These are phyloP conservation scores for Gavia stellata DNA, from an alignment of 2,113 vertebrate genomes.

Conservation along the genomic window DNA sequence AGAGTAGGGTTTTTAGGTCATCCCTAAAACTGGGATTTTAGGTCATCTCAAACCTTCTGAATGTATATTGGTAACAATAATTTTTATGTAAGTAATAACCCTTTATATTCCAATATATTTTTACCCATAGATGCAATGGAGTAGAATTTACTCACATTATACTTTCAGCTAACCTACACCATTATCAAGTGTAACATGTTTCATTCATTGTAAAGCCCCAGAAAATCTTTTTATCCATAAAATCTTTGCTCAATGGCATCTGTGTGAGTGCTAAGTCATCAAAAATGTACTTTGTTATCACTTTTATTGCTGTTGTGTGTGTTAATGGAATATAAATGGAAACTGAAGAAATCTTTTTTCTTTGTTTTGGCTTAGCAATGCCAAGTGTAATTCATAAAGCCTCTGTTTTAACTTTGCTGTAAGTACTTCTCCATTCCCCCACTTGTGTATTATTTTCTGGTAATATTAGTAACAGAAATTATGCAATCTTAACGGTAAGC, in stretches of 20 bases:
- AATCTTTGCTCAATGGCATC: neutral
- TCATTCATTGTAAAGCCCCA: neutral
- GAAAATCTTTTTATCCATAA: neutral
- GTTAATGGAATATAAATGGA: neutral
- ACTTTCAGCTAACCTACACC: neutral
- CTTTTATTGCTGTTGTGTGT: neutral
- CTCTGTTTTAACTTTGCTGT: neutral
- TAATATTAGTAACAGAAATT: neutral
- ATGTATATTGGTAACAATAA: neutral
- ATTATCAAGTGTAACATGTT: neutral
- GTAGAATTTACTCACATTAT: neutral
- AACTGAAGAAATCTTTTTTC: neutral
- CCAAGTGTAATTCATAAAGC: neutral
- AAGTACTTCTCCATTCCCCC: neutral
- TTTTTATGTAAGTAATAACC: neutral
- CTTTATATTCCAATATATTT: neutral
- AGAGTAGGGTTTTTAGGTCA: neutral
- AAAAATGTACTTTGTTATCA: neutral
- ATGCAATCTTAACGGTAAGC: neutral
- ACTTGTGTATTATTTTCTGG: neutral
- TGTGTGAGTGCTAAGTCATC: neutral
- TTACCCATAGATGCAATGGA: neutral
- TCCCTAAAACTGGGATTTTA: neutral
- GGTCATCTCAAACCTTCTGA: neutral
- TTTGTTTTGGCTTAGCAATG: neutral